A percentile compares a stretch with the other conserved stretches of the same genome.
Evolutionary conservation across 2,888 invertebrate species (phyloP).

Genomic region (Spodoptera littoralis): DNA sequence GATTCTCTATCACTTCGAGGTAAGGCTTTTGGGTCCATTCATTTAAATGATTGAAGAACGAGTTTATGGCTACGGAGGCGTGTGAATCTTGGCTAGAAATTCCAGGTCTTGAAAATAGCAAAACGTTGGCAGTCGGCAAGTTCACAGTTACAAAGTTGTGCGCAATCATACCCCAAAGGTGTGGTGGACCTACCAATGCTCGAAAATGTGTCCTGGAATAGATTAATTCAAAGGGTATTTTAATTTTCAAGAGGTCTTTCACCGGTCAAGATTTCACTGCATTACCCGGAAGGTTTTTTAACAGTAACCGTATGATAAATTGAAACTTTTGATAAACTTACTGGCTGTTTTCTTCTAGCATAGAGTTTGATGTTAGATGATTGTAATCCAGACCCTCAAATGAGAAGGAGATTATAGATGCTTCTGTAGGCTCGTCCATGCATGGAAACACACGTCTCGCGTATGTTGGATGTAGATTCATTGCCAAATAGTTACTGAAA

Average conservation of each 20-base stretch:
- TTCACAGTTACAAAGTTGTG: constrained; percentile 73
- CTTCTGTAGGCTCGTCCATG: constrained; percentile 90
- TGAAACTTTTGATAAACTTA: constrained; percentile 60
- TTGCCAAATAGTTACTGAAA: constrained; percentile 86
- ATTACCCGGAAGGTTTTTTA: too few relatives aligned
- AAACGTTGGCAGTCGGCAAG: constrained; percentile 68
- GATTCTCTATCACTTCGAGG: constrained; percentile 70
- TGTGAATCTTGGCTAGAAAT: constrained; percentile 66
- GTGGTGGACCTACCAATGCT: constrained; percentile 68
- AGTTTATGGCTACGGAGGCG: constrained; percentile 73
- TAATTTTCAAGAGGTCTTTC: too few relatives aligned
- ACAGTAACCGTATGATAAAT: neutral
- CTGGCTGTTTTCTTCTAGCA: constrained; percentile 64
- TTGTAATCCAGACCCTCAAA: constrained; percentile 72
- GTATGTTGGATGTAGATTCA: constrained; percentile 89
- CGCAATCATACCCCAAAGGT: constrained; percentile 79
- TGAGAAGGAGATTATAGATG: constrained; percentile 76
- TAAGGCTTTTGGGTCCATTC: constrained; percentile 77
- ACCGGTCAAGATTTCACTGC: too few relatives aligned
- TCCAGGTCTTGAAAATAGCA: constrained; percentile 68
- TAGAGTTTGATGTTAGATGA: constrained; percentile 70
- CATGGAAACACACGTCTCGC: constrained; percentile 92
- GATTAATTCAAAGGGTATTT: too few relatives aligned
- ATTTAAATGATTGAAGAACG: constrained; percentile 67
- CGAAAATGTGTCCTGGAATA: constrained; percentile 66